Evolutionary conservation across 2,888 invertebrate species (phyloP), one percentile per base, ranked within the genome.

Genomic region (Stenotaenia linearis): DNA sequence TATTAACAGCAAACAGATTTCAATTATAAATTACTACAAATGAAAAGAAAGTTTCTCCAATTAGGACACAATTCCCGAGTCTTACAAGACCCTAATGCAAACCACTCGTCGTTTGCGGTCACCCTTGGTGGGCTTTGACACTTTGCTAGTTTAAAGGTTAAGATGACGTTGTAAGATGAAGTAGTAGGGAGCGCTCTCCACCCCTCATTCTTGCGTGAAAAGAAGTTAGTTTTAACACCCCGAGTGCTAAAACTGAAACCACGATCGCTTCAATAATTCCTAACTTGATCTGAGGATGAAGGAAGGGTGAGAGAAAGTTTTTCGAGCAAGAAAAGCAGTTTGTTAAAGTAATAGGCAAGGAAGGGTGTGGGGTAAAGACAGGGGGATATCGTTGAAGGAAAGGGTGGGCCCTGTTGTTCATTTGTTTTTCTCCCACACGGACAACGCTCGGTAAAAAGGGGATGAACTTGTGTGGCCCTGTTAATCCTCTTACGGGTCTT

Each of bases 91-190:
- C 56, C 56, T 56, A 56, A 56, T 56, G 56, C 56, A 56, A 56
- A 56, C 56, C 56, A 56, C 56, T 56, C 56, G 56, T 56, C 56
- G 56, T 56, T 56, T 56, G 56, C 56, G 56, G 56, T 56, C 56
- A 56, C 56, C 56, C 56, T 56, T 21, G 56, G 56, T 56, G 56
- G 21, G 56, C 56, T 56, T 56, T 56, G 56, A 56, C 56, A 56
- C 56, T 23, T 23, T 56, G 56, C 56, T 23, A 56, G 56, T 56
- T 56, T 56, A 56, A 56, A 56, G 56, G 56, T 56, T 56, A 56
- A 56, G 56, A 56, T 56, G 56, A 56, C 56, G 56, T 56, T 56
- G 3, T 56, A 56, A 56, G 56, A 56, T 56, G 56, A 56, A 56
- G 56, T 56, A 18, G 56, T 10, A 21, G 56, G 56, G 56, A 56